phyloP scores from a whole-genome alignment of 2,797 vertebrate genomes.

The Nannoperca australis region DNA sequence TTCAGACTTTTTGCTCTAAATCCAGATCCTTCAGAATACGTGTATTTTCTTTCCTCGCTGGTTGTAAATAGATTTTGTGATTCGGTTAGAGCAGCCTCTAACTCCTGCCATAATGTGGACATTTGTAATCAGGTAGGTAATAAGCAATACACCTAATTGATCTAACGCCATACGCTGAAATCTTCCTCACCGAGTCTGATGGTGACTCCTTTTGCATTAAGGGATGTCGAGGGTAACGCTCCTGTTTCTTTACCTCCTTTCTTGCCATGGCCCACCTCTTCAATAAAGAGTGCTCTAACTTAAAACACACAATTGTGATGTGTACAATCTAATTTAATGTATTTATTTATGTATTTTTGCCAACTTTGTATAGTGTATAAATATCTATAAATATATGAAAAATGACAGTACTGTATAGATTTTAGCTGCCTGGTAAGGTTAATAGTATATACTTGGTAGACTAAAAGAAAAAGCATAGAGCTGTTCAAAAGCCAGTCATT shows the following conservation, averaged over 20 bases:
- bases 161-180: conserved; percentile 61
- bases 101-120: conserved; percentile 69
- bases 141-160: conserved; percentile 74
- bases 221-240: conserved; percentile 77
- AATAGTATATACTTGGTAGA: conserved; percentile 88
- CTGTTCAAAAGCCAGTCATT: conserved; percentile 87
- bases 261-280: conserved; percentile 75
- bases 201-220: conserved; percentile 54
- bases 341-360: conserved; percentile 88
- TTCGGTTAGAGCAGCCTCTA: conserved; percentile 62
- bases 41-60: conserved; percentile 46
- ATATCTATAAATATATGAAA: conserved; percentile 89
- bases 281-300: conserved; percentile 82
- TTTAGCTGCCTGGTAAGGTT: conserved; percentile 89
- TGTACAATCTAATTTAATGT: conserved; percentile 88
- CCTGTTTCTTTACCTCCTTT: conserved; percentile 70
- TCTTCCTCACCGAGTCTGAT: conserved; percentile 41
- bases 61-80: conserved; percentile 72
- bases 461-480: conserved; percentile 86
- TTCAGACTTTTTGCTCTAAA: conserved; percentile 35
- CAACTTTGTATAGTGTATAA: conserved; percentile 93
- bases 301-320: conserved; percentile 86
- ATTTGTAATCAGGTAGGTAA: conserved; percentile 77
- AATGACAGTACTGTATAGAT: conserved; percentile 90
- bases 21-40: conserved; percentile 38